Evolutionary conservation across 2,113 vertebrate species (phyloP), one percentile per base, ranked within the genome.

Genomic region (Girardinichthys multiradiatus): DNA sequence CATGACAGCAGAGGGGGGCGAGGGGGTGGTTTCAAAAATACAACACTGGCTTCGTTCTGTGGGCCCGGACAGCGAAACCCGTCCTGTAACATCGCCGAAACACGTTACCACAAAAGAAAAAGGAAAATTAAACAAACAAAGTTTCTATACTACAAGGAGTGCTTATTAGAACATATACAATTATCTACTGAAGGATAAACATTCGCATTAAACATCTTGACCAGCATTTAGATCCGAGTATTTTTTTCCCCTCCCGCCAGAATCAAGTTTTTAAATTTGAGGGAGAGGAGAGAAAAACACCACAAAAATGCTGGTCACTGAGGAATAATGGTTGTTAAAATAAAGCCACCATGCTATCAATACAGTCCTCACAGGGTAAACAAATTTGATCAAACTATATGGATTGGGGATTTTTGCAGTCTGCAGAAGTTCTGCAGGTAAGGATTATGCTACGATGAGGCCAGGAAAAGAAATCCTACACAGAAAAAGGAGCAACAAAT

Each of bases 1-100:
- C 31, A 26, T 10, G 45, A 35, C 37, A 70, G 74, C 58, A 39
- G 72, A 81, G 54, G 29, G 57, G 65, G 57, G 61, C 6, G 35
- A 10, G 24, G 48, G 48, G 19, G 6, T 10, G 48, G 7, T 54
- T 54, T 75, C 65, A 81, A 65, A 42, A 88, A 84, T 81, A 87
- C 80, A 93, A 93, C 84, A 91, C 83, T 89, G 76, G 72, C 62
- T 84, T 70, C 74, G 88, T 84, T 87, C 86, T 89, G 87, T 86
- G 84, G 86, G 90, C 88, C 86, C 82, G 85, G 81, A 84, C 77
- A 87, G 86, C 90, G 82, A 59, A 28, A 89, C 85, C 82, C 66
- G 63, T 82, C 64, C 79, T 69, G 80, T 77, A 86, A 71, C 76
- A 76, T 83, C 70, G 81, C 69, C 72, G 82, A 68, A 62, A 87